phyloP scores from a whole-genome alignment of 2,797 vertebrate genomes.

The Malacoctenus gilli region DNA sequence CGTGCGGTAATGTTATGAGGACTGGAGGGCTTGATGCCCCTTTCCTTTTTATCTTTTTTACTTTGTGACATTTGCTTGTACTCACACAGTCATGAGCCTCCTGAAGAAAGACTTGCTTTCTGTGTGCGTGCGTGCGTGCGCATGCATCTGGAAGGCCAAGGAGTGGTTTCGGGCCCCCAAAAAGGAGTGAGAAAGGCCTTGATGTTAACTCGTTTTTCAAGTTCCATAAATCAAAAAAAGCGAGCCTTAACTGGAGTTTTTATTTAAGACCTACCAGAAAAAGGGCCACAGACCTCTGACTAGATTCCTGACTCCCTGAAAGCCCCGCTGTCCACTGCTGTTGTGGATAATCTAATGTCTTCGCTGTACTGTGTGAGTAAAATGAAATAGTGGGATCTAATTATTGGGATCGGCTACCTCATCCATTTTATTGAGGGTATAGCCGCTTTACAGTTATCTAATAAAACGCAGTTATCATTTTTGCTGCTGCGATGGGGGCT shows the following conservation, averaged over 20 bases:
- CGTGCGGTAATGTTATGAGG: slow-evolving; percentile 60
- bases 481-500: not conserved
- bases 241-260: not conserved
- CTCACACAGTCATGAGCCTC: slow-evolving; percentile 34
- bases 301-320: slow-evolving; percentile 1
- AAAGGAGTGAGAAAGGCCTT: not conserved
- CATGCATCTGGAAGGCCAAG: not conserved
- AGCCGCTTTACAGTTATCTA: not conserved
- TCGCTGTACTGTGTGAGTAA: no score
- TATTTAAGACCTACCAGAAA: slow-evolving; percentile 2
- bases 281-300: not conserved
- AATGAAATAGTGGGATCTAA: not conserved
- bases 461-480: not conserved
- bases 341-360: not conserved
- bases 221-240: slow-evolving; percentile 8
- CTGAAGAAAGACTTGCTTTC: slow-evolving; percentile 1
- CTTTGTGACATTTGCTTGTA: slow-evolving; percentile 44
- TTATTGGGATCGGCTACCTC: not conserved
- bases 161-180: not conserved
- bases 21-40: slow-evolving; percentile 39
- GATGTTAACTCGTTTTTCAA: slow-evolving; percentile 23
- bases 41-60: slow-evolving; percentile 49
- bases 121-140: not conserved
- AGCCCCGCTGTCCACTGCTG: not conserved
- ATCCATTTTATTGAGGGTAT: not conserved